Percentiles rank a stretch among this genome's conserved stretches.
Conservation (phyloP, 23 tunicate genomes). For the Phallusia fumigata region DNA sequence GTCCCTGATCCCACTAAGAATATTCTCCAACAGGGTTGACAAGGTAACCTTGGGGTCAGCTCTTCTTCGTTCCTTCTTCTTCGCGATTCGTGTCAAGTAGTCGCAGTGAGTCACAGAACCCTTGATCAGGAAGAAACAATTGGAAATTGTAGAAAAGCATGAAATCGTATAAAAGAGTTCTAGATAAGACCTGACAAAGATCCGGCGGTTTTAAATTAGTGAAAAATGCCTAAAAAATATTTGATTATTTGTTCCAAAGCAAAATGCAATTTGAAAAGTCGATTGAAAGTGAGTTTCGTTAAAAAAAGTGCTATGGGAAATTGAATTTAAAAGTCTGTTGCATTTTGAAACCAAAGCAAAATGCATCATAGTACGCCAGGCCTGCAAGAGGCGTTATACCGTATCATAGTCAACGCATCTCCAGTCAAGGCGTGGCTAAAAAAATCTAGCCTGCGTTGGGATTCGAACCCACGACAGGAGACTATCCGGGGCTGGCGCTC, state of each 20-base stretch:
- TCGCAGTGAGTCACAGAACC: constrained; percentile 74
- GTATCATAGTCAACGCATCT: too few species aligned
- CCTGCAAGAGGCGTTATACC: too few species aligned
- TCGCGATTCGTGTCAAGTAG: constrained; percentile 84
- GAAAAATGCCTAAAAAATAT: neutral
- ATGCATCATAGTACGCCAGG: too few species aligned
- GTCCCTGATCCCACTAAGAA: constrained; percentile 69
- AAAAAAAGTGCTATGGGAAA: too few species aligned
- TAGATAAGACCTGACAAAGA: neutral
- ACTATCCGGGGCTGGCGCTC: too few species aligned
- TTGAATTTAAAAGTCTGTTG: too few species aligned
- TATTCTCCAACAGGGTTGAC: constrained; percentile 69
- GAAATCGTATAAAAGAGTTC: neutral
- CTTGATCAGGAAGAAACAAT: neutral
- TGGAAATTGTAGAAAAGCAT: neutral
- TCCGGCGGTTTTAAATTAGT: neutral
- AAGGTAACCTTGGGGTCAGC: constrained; percentile 94
- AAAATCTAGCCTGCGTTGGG: too few species aligned
- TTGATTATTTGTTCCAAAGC: neutral
- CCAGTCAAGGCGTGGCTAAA: too few species aligned
- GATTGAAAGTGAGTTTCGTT: too few species aligned
- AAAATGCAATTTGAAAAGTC: too few species aligned
- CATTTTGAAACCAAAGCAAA: too few species aligned
- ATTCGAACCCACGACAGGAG: too few species aligned
- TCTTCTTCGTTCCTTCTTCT: constrained; percentile 89